A percentile compares a stretch with the other conserved stretches of the same genome.
These are phyloP conservation scores for Aerospiza tachiro DNA, from an alignment of 2,797 vertebrate species.

Conservation along the genomic window DNA sequence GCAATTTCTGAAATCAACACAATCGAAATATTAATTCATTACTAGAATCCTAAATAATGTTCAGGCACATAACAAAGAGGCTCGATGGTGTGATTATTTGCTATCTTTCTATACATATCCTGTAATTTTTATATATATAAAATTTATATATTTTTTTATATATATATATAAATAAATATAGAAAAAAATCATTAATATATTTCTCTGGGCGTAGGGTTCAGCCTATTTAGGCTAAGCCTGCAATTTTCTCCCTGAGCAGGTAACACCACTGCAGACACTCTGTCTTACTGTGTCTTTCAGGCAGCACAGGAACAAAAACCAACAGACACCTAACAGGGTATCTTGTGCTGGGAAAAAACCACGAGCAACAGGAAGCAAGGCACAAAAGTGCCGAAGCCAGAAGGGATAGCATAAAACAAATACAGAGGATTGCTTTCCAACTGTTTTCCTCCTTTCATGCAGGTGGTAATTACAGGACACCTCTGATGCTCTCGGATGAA, in stretches of 20 bases:
- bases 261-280: not conserved
- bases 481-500: conserved; percentile 2
- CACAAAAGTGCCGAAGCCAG: not conserved
- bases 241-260: not conserved
- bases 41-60: not conserved
- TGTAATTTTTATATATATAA: no score
- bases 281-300: not conserved
- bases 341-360: not conserved
- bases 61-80: not conserved
- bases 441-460: not conserved
- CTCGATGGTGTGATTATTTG: not conserved
- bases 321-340: not conserved
- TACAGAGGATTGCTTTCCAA: conserved; percentile 7
- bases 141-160: no score
- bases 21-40: not conserved
- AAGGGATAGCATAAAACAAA: not conserved
- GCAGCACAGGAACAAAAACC: not conserved
- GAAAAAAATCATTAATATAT: not conserved
- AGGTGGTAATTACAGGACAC: conserved; percentile 16
- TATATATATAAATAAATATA: no score
- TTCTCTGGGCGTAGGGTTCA: not conserved
- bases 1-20: conserved; percentile 84
- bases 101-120: not conserved
- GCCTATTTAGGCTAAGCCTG: not conserved
- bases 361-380: not conserved